phyloP scores from a whole-genome alignment of 1,140 invertebrate species.

The Aethina tumida region DNA sequence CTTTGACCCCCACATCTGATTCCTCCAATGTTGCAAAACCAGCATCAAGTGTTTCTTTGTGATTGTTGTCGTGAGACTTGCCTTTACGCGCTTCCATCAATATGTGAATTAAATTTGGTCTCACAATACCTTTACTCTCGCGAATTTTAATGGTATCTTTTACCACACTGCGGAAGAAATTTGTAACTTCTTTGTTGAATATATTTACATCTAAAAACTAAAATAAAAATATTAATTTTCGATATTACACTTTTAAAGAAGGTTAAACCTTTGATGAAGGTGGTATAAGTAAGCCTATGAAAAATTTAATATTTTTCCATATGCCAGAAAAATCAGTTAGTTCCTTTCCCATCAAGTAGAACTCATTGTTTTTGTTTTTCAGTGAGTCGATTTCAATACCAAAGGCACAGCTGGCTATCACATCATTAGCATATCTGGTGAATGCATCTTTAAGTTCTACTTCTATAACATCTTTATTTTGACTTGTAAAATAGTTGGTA shows the following conservation, averaged over 20 bases:
- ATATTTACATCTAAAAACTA: conserved; percentile 3
- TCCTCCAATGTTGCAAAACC: conserved; percentile 40
- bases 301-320: conserved; percentile 2
- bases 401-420: conserved; percentile 33
- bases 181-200: conserved; percentile 12
- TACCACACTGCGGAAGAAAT: conserved; percentile 25
- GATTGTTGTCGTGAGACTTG: conserved; percentile 21
- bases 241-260: conserved; percentile 12
- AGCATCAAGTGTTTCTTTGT: conserved; percentile 34
- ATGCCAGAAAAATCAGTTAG: conserved; percentile 19
- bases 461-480: conserved; percentile 19
- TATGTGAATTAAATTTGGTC: conserved; percentile 36
- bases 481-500: conserved; percentile 22
- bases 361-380: conserved; percentile 30
- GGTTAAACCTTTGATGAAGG: conserved; percentile 16
- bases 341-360: conserved; percentile 31
- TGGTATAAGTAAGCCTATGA: neutral
- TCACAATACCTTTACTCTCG: conserved; percentile 26
- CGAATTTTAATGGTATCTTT: conserved; percentile 22
- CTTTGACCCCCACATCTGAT: too few species aligned
- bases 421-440: conserved; percentile 32
- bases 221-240: conserved; percentile 9
- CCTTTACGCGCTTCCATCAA: conserved; percentile 29
- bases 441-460: conserved; percentile 16
- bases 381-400: conserved; percentile 33